Conservation (phyloP, 2,797 vertebrate genomes). For the Esox lucius region DNA sequence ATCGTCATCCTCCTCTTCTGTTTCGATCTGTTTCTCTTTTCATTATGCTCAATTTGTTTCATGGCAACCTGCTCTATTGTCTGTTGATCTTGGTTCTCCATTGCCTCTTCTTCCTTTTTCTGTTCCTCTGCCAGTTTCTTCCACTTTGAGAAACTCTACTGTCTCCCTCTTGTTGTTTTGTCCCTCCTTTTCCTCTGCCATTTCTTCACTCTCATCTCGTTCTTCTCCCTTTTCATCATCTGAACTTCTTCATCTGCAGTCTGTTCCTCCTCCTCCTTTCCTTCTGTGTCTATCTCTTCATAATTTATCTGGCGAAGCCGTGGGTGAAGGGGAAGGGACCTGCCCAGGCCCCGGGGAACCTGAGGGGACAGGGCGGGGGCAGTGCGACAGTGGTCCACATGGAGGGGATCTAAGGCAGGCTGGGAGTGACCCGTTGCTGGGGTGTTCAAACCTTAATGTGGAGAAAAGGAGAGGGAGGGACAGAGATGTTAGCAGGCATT, state of each 20-base stretch:
- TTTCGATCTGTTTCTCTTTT: not conserved
- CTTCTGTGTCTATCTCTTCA: conserved; percentile 21
- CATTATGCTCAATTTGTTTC: not conserved
- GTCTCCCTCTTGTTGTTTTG: not conserved
- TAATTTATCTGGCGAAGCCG: conserved; percentile 20
- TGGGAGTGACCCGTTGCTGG: conserved; percentile 2
- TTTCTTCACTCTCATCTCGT: conserved; percentile 10
- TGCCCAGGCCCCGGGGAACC: conserved; percentile 30
- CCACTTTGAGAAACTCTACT: not conserved
- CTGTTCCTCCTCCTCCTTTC: conserved; percentile 8
- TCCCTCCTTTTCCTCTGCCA: conserved; percentile 1
- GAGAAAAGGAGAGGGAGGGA: not conserved
- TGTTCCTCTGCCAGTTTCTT: not conserved
- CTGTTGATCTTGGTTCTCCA: not conserved
- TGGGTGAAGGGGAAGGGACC: conserved; percentile 23
- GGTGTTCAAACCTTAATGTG: conserved; percentile 8
- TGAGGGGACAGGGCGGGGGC: too few relatives aligned
- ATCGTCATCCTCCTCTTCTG: not conserved
- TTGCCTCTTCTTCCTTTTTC: not conserved
- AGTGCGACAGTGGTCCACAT: conserved; percentile 14
- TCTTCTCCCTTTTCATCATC: not conserved
- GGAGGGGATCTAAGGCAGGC: not conserved
- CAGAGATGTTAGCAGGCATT: not conserved
- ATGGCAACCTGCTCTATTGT: not conserved
- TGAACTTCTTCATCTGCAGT: not conserved